Conservation (phyloP, 2,888 invertebrate species). For the Crocallis elinguaria region DNA sequence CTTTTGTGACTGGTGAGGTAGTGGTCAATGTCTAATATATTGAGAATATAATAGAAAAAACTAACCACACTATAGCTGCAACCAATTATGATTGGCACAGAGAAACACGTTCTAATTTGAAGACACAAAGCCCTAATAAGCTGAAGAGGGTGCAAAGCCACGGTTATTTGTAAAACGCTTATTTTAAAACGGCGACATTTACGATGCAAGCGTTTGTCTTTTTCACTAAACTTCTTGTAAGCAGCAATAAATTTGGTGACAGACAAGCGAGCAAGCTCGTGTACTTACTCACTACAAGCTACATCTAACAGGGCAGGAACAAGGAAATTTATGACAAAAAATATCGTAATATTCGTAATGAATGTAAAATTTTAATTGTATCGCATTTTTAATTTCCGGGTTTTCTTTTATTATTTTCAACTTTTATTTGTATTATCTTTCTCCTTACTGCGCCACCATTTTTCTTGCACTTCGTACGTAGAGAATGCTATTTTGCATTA, state of each 20-base stretch:
- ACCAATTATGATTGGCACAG: conserved; percentile 5
- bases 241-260: conserved; percentile 53
- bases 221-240: conserved; percentile 60
- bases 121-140: conserved; percentile 21
- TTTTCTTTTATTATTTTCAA: too few relatives aligned
- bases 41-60: too few relatives aligned
- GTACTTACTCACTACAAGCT: not conserved
- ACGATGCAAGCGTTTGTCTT: conserved; percentile 59
- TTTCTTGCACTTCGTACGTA: too few relatives aligned
- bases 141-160: conserved; percentile 39
- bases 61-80: conserved; percentile 5
- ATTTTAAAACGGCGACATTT: conserved; percentile 65
- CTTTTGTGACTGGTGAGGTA: too few relatives aligned
- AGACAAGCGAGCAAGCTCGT: conserved; percentile 14
- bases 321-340: not conserved
- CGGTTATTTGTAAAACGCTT: conserved; percentile 53
- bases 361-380: too few relatives aligned
- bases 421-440: too few relatives aligned
- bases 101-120: conserved; percentile 14
- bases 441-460: too few relatives aligned
- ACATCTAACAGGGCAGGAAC: not conserved
- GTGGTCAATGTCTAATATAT: too few relatives aligned
- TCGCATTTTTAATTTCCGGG: too few relatives aligned
- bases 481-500: too few relatives aligned
- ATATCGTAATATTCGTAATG: not conserved